Percentiles rank a stretch among this genome's conserved stretches.
Evolutionary conservation across 2,113 vertebrate genomes (phyloP).

Genomic region (Otis tarda): DNA sequence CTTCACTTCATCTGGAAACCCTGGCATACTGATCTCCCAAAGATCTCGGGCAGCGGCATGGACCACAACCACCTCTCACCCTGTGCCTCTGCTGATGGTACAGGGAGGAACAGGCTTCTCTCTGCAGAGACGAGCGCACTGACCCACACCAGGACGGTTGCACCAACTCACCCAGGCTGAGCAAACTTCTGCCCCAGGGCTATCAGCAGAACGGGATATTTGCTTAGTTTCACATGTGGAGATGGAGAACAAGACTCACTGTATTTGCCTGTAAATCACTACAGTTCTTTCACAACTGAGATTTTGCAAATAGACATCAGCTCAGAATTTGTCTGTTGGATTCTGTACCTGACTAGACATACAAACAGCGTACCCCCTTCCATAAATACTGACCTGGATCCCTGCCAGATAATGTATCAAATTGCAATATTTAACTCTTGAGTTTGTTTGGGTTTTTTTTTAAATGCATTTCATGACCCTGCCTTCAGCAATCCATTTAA

Average conservation of each 20-base stretch:
- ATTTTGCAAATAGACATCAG: not conserved
- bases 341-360: not conserved
- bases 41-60: not conserved
- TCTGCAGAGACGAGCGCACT: not conserved
- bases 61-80: rapidly evolving
- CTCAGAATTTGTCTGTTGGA: not conserved
- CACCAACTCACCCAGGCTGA: not conserved
- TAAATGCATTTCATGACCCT: not conserved
- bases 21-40: not conserved
- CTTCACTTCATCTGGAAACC: not conserved
- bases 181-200: not conserved
- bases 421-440: not conserved
- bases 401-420: not conserved
- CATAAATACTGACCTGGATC: not conserved
- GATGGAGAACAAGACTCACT: not conserved
- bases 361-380: not conserved
- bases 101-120: not conserved
- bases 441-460: not conserved
- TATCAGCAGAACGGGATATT: not conserved
- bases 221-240: not conserved
- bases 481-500: not conserved
- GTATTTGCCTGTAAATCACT: not conserved
- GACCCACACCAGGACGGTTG: not conserved
- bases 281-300: not conserved
- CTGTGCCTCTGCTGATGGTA: not conserved